A percentile compares a stretch with the other conserved stretches of the same genome.
Evolutionary conservation across 2,113 vertebrate species (phyloP).

Genomic region (Marcusenius ussheri): DNA sequence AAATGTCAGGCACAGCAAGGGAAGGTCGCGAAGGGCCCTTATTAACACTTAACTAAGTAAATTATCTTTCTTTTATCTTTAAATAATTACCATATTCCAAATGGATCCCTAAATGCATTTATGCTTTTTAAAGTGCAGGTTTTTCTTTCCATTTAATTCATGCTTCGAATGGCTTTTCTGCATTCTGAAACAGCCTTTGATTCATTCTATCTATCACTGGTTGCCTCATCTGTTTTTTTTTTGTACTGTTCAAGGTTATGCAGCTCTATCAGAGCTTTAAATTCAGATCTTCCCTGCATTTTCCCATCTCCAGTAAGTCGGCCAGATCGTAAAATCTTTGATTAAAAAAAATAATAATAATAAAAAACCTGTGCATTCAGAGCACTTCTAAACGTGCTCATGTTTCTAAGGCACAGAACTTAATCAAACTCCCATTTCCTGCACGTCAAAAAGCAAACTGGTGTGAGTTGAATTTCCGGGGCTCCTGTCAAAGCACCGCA

Average conservation of each 20-base stretch:
- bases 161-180: neutral
- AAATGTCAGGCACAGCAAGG: neutral
- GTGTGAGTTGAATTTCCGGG: neutral
- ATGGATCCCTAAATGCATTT: neutral
- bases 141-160: neutral
- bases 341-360: neutral
- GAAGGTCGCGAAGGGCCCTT: neutral
- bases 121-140: neutral
- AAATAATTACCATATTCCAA: neutral
- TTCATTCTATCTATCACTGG: neutral
- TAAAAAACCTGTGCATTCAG: neutral
- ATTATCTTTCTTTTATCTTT: neutral
- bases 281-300: neutral
- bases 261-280: neutral
- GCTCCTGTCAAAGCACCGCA: neutral
- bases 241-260: neutral
- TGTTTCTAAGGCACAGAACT: neutral
- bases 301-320: neutral
- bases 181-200: neutral
- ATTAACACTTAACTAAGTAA: neutral
- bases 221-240: neutral
- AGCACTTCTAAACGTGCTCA: neutral
- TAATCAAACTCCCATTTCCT: neutral
- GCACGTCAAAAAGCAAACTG: neutral
- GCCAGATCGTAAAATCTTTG: neutral